Percentiles rank a stretch among this genome's conserved stretches.
These are phyloP conservation scores for Nannospalax galili DNA, from an alignment of 2,113 vertebrate genomes.

Conservation along the genomic window DNA sequence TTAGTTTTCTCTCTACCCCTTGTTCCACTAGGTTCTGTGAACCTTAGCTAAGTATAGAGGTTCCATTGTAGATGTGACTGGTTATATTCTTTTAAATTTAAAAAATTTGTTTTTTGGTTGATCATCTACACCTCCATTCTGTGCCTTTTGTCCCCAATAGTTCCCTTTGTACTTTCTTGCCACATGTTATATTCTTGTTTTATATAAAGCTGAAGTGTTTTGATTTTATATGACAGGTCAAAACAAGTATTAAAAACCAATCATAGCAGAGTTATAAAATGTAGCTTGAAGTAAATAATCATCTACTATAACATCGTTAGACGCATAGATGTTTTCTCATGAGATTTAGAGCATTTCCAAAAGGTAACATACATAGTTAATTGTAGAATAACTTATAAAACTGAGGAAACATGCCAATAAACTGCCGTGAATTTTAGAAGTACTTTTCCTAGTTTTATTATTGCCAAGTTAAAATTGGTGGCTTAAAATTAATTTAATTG, in stretches of 20 bases:
- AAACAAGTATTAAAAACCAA: slow-evolving; percentile 37
- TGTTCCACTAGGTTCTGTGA: too few species aligned
- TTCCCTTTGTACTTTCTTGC: not conserved
- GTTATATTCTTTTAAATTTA: too few species aligned
- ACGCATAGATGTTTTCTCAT: slow-evolving; percentile 13
- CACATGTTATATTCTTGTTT: not conserved
- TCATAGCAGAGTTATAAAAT: slow-evolving; percentile 34
- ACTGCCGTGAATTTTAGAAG: not conserved
- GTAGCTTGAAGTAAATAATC: not conserved
- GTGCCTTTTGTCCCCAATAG: not conserved
- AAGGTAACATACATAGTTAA: not conserved
- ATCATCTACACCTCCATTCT: not conserved
- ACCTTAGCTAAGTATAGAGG: too few species aligned
- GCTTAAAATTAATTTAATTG: slow-evolving; percentile 30
- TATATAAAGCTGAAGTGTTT: not conserved
- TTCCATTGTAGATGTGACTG: not conserved
- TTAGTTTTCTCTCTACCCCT: too few species aligned
- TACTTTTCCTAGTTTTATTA: not conserved
- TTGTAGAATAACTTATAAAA: not conserved
- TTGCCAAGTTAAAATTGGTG: slow-evolving; percentile 19
- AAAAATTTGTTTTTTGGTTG: not conserved
- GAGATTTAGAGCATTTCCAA: slow-evolving; percentile 10
- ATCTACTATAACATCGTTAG: not conserved
- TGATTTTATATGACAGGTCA: slow-evolving; percentile 22
- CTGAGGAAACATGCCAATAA: slow-evolving; percentile 1